Evolutionary conservation across 1,140 invertebrate species (phyloP).

Genomic region (Drosophila nigromelanica): DNA sequence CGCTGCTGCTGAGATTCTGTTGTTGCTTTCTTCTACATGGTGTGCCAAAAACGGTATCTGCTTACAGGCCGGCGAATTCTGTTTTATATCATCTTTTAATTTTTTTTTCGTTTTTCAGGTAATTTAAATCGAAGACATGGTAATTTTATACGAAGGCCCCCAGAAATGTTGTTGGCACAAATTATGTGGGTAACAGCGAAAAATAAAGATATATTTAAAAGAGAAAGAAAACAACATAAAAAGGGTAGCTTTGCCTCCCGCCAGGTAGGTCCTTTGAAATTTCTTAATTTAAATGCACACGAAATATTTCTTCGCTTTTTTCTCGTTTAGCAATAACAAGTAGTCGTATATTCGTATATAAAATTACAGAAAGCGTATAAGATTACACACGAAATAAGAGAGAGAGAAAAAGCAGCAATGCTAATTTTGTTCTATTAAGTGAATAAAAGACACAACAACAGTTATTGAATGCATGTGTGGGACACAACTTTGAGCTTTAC

Average conservation of each 20-base stretch:
- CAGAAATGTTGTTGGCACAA: conserved; percentile 28
- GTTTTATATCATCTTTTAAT: conserved; percentile 24
- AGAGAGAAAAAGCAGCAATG: conserved; percentile 7
- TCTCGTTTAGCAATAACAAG: conserved; percentile 34
- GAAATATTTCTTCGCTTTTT: conserved; percentile 48
- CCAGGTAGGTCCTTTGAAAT: conserved; percentile 70
- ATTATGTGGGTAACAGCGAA: conserved; percentile 58
- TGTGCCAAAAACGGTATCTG: conserved; percentile 70
- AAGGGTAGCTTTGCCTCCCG: conserved; percentile 19
- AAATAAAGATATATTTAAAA: background rate
- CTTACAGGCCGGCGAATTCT: conserved; percentile 68
- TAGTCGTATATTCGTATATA: conserved; percentile 61
- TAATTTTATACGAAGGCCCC: conserved; percentile 62
- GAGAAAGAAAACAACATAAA: conserved; percentile 24
- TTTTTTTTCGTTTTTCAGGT: conserved; percentile 38
- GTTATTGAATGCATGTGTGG: background rate
- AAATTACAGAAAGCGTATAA: conserved; percentile 69
- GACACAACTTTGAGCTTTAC: background rate
- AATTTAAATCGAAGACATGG: conserved; percentile 71
- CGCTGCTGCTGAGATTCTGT: conserved; percentile 28
- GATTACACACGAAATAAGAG: conserved; percentile 40
- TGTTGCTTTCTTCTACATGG: conserved; percentile 15
- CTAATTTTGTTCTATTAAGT: conserved; percentile 13
- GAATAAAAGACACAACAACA: background rate
- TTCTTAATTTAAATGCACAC: conserved; percentile 62